Evolutionary conservation across 2,113 vertebrate species (phyloP).

Genomic region (Ageneiosus marmoratus): DNA sequence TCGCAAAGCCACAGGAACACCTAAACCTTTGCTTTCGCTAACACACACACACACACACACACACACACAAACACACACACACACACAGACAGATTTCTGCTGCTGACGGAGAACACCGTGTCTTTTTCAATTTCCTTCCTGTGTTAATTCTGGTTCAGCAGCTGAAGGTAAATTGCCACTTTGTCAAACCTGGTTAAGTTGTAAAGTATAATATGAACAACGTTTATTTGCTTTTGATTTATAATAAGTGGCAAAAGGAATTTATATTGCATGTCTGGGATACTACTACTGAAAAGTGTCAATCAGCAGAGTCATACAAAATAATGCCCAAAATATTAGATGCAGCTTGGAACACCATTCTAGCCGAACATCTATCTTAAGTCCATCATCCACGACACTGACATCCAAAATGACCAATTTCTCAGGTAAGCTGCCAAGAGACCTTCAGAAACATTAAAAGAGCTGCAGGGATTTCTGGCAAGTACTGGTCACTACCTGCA

Average conservation of each 20-base stretch:
- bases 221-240: neutral
- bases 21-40: neutral
- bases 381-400: too few relatives aligned
- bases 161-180: neutral
- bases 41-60: neutral
- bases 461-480: neutral
- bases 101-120: slow-evolving; percentile 21
- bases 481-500: neutral
- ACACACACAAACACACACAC: neutral
- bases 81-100: slow-evolving; percentile 15
- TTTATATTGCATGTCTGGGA: too few relatives aligned
- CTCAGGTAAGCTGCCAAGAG: too few relatives aligned
- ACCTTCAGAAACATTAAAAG: neutral
- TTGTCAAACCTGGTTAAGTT: neutral
- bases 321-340: too few relatives aligned
- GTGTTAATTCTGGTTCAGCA: slow-evolving; percentile 4
- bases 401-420: too few relatives aligned
- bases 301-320: too few relatives aligned
- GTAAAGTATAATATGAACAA: neutral
- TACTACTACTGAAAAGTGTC: too few relatives aligned
- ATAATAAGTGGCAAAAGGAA: too few relatives aligned
- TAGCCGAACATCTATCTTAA: too few relatives aligned
- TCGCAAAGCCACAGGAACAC: slow-evolving; percentile 31
- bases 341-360: too few relatives aligned
- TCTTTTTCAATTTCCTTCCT: slow-evolving; percentile 51